Conservation (phyloP, 2,888 invertebrate species). For the Drosophila fulvimacula region DNA sequence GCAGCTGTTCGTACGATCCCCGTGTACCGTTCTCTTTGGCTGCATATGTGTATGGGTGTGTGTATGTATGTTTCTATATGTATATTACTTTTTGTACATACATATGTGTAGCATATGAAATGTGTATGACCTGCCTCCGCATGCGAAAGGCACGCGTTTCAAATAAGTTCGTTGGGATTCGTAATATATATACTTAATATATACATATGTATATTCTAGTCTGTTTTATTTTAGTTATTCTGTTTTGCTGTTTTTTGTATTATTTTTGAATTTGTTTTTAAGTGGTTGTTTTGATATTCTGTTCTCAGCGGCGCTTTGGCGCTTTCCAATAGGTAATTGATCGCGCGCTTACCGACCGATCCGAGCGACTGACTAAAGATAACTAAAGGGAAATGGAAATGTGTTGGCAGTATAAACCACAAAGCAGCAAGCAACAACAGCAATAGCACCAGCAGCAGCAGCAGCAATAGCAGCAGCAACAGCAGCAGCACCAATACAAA, state of each 20-base stretch:
- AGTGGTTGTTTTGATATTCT: conserved; percentile 28
- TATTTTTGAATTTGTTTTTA: conserved; percentile 14
- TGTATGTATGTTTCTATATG: conserved; percentile 18
- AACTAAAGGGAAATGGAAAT: conserved; percentile 83
- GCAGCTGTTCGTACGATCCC: conserved; percentile 54
- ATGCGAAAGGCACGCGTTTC: conserved; percentile 51
- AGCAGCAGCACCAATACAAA: conserved; percentile 45
- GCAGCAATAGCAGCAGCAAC: conserved; percentile 31
- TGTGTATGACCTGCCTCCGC: conserved; percentile 51
- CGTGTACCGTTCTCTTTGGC: conserved; percentile 8
- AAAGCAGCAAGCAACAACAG: conserved; percentile 60
- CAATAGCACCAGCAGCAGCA: conserved; percentile 48
- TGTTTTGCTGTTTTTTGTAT: conserved; percentile 16
- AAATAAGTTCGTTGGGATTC: conserved; percentile 34
- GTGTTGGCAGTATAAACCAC: conserved; percentile 80
- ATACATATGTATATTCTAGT: conserved; percentile 19
- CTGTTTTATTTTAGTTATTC: conserved; percentile 25
- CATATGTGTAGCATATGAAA: conserved; percentile 50
- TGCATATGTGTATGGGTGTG: conserved; percentile 4
- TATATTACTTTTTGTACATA: conserved; percentile 30
- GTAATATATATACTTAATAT: conserved; percentile 11
- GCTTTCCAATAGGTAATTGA: conserved; percentile 46
- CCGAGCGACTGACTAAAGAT: conserved; percentile 83
- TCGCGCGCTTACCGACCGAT: conserved; percentile 67
- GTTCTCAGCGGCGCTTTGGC: conserved; percentile 20